Evolutionary conservation across 2,888 invertebrate genomes (phyloP), one percentile per base, ranked within the genome.

Genomic region (Stenotaenia linearis): DNA sequence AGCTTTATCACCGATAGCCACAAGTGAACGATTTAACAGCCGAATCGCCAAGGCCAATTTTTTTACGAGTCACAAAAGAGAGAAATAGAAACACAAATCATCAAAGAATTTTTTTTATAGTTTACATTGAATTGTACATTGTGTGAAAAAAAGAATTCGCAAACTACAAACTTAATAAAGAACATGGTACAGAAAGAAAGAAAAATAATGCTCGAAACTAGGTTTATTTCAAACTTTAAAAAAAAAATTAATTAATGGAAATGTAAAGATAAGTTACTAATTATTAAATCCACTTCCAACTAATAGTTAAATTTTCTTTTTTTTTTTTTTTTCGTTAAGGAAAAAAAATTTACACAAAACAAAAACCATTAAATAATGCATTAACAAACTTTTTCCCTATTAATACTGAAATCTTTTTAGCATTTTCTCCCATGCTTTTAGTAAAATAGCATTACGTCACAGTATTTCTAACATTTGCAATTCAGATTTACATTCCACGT

Each of bases 391-490:
- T 56, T 56, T 45, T 56, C 23, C 56, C 56, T 56, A 56, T 56
- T 56, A 56, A 56, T 56, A 56, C 56, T 56, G 56, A 56, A 56
- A 56, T 15, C 7, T 15, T 37, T 56, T 56, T 56, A 56, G 56
- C 56, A 56, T 21, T 56, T n/a, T 56, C 56, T 56, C 56, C 56
- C 56, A 56, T 56, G 56, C 56, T 56, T 56, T 56, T 56, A 56
- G 56, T 56, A 56, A 56, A 56, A 56, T 56, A 56, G 56, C 23
- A 56, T 56, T 56, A 56, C 56, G n/a, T 56, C 2, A 56, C 56
- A 18, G 56, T 23, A 56, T 56, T 37, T 37, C 56, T 56, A 56
- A 56, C 56, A 56, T 56, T 23, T 56, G 37, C 56, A 15, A 56
- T 56, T 56, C 56, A 56, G 56, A 56, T 56, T 56, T 18, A 56